Conservation (phyloP, 2,888 invertebrate genomes). For the Drymonia ruficornis region DNA sequence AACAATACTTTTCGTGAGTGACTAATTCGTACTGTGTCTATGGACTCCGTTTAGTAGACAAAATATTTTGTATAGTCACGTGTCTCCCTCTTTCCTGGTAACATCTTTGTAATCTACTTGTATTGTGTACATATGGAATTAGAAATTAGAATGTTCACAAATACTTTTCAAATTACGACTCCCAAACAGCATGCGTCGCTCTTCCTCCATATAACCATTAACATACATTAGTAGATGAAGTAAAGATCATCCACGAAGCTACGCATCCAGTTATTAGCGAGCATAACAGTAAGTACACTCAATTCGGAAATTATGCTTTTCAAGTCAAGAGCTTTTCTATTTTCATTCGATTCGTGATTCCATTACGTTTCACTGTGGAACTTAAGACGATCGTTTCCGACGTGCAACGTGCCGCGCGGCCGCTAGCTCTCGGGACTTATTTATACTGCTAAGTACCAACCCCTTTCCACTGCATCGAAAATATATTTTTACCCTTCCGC, state of each 20-base stretch:
- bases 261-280: neutral
- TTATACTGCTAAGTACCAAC: slow-evolving; percentile 17
- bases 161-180: too few relatives aligned
- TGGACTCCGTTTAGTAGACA: too few relatives aligned
- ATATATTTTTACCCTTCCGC: slow-evolving; percentile 21
- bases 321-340: slow-evolving; percentile 18
- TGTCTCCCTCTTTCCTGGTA: too few relatives aligned
- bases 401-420: slow-evolving; percentile 19
- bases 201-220: neutral
- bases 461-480: slow-evolving; percentile 16
- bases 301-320: neutral
- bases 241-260: neutral
- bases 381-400: slow-evolving; percentile 37
- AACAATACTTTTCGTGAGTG: too few relatives aligned
- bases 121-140: too few relatives aligned
- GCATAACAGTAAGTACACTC: neutral
- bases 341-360: slow-evolving; percentile 27
- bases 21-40: too few relatives aligned
- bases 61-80: too few relatives aligned
- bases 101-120: too few relatives aligned
- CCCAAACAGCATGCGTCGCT: too few relatives aligned
- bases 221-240: neutral
- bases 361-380: slow-evolving; percentile 34
- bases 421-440: slow-evolving; percentile 18
- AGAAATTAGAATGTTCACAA: too few relatives aligned